Percentiles rank a stretch among this genome's conserved stretches.
phyloP scores from a whole-genome alignment of 2,888 invertebrate species.

The Philaethria dido region DNA sequence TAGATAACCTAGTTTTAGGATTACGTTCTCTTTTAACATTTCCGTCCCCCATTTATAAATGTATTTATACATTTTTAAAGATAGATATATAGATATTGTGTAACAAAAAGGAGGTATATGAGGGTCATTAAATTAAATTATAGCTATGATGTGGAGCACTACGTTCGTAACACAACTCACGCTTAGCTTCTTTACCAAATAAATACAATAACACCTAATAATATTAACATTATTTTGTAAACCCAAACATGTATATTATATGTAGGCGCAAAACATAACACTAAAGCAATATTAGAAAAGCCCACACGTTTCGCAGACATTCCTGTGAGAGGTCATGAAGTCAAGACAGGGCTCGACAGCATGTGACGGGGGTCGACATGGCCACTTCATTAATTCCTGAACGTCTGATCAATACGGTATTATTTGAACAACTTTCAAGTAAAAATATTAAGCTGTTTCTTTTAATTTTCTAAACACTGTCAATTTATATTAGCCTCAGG shows the following conservation, averaged over 20 bases:
- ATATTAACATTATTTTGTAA: neutral
- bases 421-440: conserved; percentile 28
- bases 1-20: too few species aligned
- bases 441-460: neutral
- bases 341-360: conserved; percentile 55
- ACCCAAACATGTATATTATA: conserved; percentile 17
- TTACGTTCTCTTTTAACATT: too few species aligned
- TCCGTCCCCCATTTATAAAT: too few species aligned
- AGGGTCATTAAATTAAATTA: neutral
- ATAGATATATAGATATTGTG: too few species aligned
- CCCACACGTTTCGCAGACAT: conserved; percentile 72
- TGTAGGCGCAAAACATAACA: conserved; percentile 38
- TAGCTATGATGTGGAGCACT: neutral
- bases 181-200: neutral
- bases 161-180: neutral
- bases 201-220: neutral
- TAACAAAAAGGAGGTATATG: neutral
- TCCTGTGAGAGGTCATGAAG: conserved; percentile 63
- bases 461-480: neutral
- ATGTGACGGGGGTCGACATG: conserved; percentile 79
- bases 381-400: conserved; percentile 82
- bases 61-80: too few species aligned
- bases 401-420: conserved; percentile 67
- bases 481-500: neutral
- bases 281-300: conserved; percentile 45